Conservation (phyloP, 2,113 vertebrate genomes). For the Synchiropus splendidus region DNA sequence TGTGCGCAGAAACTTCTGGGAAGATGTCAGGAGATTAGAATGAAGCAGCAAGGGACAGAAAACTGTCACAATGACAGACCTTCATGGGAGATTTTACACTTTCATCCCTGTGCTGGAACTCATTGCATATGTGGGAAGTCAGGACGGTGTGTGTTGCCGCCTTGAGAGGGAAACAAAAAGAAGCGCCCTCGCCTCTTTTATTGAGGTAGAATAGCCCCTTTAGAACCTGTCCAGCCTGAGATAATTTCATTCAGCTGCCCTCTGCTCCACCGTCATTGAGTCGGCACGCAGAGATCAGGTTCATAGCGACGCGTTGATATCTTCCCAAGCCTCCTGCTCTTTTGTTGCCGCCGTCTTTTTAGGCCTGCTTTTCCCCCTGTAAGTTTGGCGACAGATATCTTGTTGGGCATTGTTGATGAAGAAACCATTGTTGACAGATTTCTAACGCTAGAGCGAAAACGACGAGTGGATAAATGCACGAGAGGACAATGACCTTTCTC, state of each 20-base stretch:
- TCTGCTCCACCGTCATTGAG: constrained; percentile 86
- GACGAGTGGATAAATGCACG: background rate
- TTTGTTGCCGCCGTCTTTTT: constrained; percentile 70
- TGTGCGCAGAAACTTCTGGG: constrained; percentile 37
- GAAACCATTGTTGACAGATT: constrained; percentile 31
- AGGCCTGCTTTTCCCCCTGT: constrained; percentile 41
- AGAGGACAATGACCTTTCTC: too few species aligned
- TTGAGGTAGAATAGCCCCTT: constrained; percentile 85
- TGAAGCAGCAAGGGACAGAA: constrained; percentile 16
- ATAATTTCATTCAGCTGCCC: constrained; percentile 97
- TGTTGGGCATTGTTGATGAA: constrained; percentile 85
- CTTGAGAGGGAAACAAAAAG: constrained; percentile 71
- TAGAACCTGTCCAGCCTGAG: constrained; percentile 98
- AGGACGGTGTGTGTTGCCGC: constrained; percentile 65
- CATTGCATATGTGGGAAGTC: constrained; percentile 46
- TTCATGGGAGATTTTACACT: too few species aligned
- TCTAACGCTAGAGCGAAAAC: constrained; percentile 65
- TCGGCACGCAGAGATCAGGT: constrained; percentile 91
- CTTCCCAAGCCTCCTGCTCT: constrained; percentile 92
- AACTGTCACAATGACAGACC: constrained; percentile 13
- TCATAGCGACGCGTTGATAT: constrained; percentile 91
- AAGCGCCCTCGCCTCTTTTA: constrained; percentile 80
- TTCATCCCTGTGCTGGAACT: too few species aligned
- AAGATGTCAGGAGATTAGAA: constrained; percentile 12
- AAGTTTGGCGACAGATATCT: constrained; percentile 79